Evolutionary conservation across 2,113 vertebrate genomes (phyloP).

Genomic region (Aphyosemion australe): DNA sequence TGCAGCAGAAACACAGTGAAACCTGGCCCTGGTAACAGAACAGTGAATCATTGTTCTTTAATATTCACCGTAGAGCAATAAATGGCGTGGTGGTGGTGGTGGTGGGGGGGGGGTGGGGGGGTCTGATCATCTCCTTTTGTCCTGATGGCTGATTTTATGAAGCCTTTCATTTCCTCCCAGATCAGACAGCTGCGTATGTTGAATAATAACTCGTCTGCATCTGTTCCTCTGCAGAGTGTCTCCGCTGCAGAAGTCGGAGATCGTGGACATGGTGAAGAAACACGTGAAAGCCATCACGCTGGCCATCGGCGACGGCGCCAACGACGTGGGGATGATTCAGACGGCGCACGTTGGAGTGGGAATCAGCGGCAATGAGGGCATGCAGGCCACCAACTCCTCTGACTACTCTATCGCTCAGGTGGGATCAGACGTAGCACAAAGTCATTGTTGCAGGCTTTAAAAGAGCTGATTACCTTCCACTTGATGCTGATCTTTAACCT

Average conservation of each 20-base stretch:
- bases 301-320: slow-evolving; percentile 96
- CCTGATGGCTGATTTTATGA: background rate
- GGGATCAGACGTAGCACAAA: slow-evolving; percentile 11
- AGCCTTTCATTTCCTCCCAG: background rate
- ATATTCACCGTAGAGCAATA: slow-evolving; percentile 34
- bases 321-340: slow-evolving; percentile 99
- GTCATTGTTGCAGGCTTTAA: background rate
- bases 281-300: slow-evolving; percentile 97
- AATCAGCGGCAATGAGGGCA: slow-evolving; percentile 98
- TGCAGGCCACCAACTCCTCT: slow-evolving; percentile 98
- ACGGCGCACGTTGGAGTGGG: slow-evolving; percentile 96
- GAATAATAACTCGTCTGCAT: background rate
- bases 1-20: slow-evolving; percentile 27
- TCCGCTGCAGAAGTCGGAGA: slow-evolving; percentile 98
- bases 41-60: slow-evolving; percentile 62
- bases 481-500: slow-evolving; percentile 46
- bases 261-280: slow-evolving; percentile 98
- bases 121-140: slow-evolving; percentile 24
- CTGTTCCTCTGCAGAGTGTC: slow-evolving; percentile 84
- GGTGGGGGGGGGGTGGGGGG: background rate
- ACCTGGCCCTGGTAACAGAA: slow-evolving; percentile 35
- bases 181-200: slow-evolving; percentile 7
- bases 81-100: slow-evolving; percentile 25
- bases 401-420: slow-evolving; percentile 99
- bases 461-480: background rate